Conservation (phyloP, 2,888 invertebrate species). For the Plutella xylostella region DNA sequence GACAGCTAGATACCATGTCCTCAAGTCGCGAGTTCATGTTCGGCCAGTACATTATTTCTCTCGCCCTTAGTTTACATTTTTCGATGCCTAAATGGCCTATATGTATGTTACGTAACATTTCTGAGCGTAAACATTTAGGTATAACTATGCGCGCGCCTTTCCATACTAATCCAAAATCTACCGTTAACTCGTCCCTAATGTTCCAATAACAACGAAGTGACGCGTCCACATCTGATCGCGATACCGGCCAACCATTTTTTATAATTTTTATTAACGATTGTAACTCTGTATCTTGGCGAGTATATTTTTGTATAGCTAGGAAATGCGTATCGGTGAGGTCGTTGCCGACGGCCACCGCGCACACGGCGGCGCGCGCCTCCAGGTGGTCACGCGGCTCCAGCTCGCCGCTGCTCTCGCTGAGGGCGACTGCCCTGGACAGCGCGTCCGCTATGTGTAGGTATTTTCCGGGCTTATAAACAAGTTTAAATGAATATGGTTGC, state of each 20-base stretch:
- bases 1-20: constrained; percentile 14
- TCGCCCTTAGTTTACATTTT: constrained; percentile 16
- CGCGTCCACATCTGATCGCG: neutral
- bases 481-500: constrained; percentile 3
- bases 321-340: constrained; percentile 8
- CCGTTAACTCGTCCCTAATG: neutral
- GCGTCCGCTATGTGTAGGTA: neutral
- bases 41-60: constrained; percentile 19
- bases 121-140: constrained; percentile 12
- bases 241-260: constrained; percentile 7
- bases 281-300: constrained; percentile 3
- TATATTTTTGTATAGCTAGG: constrained; percentile 2
- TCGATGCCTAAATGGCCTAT: constrained; percentile 17
- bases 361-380: constrained; percentile 5
- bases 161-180: constrained; percentile 8
- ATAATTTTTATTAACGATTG: neutral
- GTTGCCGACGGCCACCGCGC: constrained; percentile 5
- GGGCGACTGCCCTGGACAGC: neutral
- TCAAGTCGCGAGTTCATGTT: constrained; percentile 16
- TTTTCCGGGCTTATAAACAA: constrained; percentile 4
- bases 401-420: neutral
- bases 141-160: constrained; percentile 4
- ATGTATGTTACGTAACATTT: constrained; percentile 17
- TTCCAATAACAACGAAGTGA: neutral
- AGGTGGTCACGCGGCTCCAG: neutral